Percentiles rank a stretch among this genome's conserved stretches.
Evolutionary conservation across 2,888 invertebrate genomes (phyloP).

Genomic region (Lissonota sp.): DNA sequence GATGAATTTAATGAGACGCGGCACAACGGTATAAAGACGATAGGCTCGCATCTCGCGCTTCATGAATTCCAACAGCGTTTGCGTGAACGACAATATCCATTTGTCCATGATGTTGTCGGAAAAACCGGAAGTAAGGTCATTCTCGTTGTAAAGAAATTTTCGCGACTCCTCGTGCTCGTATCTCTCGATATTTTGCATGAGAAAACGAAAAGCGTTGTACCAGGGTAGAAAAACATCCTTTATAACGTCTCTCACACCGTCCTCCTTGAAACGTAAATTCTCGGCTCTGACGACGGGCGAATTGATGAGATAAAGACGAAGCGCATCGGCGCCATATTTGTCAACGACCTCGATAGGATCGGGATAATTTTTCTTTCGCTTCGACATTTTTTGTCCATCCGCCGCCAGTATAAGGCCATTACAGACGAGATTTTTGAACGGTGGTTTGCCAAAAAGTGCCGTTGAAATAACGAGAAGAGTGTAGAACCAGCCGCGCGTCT

Average conservation of each 20-base stretch:
- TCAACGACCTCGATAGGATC: slow-evolving; percentile 96
- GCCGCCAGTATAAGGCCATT: slow-evolving; percentile 98
- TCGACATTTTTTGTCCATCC: slow-evolving; percentile 99
- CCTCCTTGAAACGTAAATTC: slow-evolving; percentile 97
- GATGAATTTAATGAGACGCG: slow-evolving; percentile 96
- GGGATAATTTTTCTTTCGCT: slow-evolving; percentile 99
- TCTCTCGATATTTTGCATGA: slow-evolving; percentile 96
- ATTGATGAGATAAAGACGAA: slow-evolving; percentile 97
- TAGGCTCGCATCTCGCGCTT: slow-evolving; percentile 97
- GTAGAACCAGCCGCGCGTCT: slow-evolving; percentile 99
- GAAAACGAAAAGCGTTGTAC: slow-evolving; percentile 96
- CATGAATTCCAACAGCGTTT: slow-evolving; percentile 95
- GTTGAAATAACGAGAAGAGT: slow-evolving; percentile 98
- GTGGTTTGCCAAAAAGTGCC: slow-evolving; percentile 97
- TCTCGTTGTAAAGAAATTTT: slow-evolving; percentile 81
- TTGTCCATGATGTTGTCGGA: slow-evolving; percentile 95
- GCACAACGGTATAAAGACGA: slow-evolving; percentile 97
- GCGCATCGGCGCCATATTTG: slow-evolving; percentile 98
- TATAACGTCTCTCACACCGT: slow-evolving; percentile 97
- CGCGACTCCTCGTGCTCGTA: slow-evolving; percentile 89
- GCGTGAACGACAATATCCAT: slow-evolving; percentile 99
- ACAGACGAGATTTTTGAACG: slow-evolving; percentile 98
- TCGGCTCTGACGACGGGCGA: slow-evolving; percentile 99
- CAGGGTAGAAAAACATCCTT: slow-evolving; percentile 99
- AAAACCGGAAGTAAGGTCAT: slow-evolving; percentile 66